Base-by-base conservation (phyloP, 2,888 invertebrate genomes). In the Aphelenchoides bicaudatus region DNA sequence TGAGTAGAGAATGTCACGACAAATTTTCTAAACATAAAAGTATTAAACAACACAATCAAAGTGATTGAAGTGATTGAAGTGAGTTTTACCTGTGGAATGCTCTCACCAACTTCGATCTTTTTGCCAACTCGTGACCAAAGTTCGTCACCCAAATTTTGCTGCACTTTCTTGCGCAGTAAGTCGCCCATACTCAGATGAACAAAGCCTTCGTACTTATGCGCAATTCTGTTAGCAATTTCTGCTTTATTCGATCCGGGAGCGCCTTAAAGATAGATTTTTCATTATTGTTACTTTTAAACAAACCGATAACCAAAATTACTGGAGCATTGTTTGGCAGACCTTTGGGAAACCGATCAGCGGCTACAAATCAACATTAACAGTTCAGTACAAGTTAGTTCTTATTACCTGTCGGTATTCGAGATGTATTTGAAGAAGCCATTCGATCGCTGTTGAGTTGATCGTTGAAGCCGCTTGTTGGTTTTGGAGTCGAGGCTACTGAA, bases 11-110 rank as follows among this genome's bases (percentile, higher is more conserved):
- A 81, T 58, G 16, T 79, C 79, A 2, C 78, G 67, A 30, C 79
- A 79, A 21, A 81, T 72, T 57, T 81, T 81, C 81, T 82, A 63
- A 10, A 71, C 64, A 38, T 48, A n/a, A 23, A 13, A 2, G 23
- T 13, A 10, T n/a, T 16, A 10, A 2, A 51, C 27, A 1, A 13
- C 3, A 49, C 10, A 13, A 34, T 34, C 34, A 34, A 34, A 34
- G 16, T n/a, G 34, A 16, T 34, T 13, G 10, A 34, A 13, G 13
- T 34, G 13, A 21, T 2, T 10, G 3, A 23, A 19, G 6, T 6
- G 5, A 48, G 19, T 27, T 0, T 56, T 46, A 78, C 78, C 58
- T 68, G 70, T 1, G 79, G 78, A 13, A 79, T 64, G 2, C 67
- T 54, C 25, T 79, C 79, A 37, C 79, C 79, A 19, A 62, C 61